Evolutionary conservation across 2,888 invertebrate species (phyloP).

Genomic region (Pherbina coryleti): DNA sequence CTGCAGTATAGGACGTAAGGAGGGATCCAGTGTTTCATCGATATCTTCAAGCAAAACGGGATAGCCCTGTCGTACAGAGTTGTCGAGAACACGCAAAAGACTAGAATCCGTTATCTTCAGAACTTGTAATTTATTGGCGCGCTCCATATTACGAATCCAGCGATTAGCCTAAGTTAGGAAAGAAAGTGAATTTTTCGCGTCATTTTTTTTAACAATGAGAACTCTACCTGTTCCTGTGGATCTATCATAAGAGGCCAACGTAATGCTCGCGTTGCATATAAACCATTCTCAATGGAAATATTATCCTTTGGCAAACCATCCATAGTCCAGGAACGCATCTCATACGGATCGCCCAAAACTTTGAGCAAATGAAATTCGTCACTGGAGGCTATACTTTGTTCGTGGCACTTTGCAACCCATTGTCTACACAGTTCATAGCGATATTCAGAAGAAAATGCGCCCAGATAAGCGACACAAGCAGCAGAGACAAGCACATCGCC

Average conservation of each 20-base stretch:
- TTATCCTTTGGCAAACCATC: constrained; percentile 88
- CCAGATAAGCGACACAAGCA: constrained; percentile 90
- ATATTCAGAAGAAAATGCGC: constrained; percentile 85
- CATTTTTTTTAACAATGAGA: background rate
- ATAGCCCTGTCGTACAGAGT: constrained; percentile 82
- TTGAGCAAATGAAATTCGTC: constrained; percentile 77
- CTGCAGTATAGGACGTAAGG: constrained; percentile 84
- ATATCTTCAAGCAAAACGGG: constrained; percentile 91
- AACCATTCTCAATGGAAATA: constrained; percentile 92
- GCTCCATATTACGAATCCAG: constrained; percentile 92
- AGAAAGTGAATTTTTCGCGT: background rate
- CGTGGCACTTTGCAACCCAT: constrained; percentile 79
- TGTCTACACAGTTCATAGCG: constrained; percentile 76
- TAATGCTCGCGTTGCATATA: constrained; percentile 85
- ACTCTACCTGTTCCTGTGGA: constrained; percentile 88
- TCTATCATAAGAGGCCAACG: constrained; percentile 95
- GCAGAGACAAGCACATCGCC: constrained; percentile 91
- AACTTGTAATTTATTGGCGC: constrained; percentile 78
- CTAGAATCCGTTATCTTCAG: constrained; percentile 83
- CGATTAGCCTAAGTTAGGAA: constrained; percentile 78
- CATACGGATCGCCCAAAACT: constrained; percentile 85
- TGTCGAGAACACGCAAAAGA: constrained; percentile 84
- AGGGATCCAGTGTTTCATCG: constrained; percentile 89
- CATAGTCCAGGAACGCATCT: constrained; percentile 91
- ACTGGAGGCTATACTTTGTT: constrained; percentile 80